Conservation (phyloP, 2,888 invertebrate genomes). For the Cotesia congregata region DNA sequence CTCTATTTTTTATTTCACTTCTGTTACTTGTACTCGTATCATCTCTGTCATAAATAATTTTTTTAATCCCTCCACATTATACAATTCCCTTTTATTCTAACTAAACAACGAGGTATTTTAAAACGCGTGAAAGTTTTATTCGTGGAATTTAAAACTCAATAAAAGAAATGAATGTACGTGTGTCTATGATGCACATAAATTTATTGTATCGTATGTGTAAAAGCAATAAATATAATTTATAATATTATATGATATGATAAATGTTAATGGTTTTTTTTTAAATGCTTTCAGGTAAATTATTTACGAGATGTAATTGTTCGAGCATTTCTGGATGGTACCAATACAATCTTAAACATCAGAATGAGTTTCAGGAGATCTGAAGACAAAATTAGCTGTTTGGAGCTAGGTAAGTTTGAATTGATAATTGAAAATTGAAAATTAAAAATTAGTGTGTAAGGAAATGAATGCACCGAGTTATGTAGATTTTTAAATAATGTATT, state of each 20-base stretch:
- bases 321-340: too few relatives aligned
- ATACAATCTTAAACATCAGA: too few relatives aligned
- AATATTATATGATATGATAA: background rate
- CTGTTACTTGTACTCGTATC: background rate
- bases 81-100: slow-evolving; percentile 11
- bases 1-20: slow-evolving; percentile 9
- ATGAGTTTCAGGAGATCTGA: too few relatives aligned
- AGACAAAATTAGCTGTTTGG: too few relatives aligned
- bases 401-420: background rate
- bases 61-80: background rate
- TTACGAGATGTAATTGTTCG: background rate
- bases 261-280: background rate
- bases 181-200: background rate
- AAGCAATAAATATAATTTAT: background rate
- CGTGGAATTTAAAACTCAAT: slow-evolving; percentile 14
- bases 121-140: slow-evolving; percentile 38
- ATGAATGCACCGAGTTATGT: background rate
- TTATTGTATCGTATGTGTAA: background rate
- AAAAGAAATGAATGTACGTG: background rate
- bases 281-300: background rate
- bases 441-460: background rate
- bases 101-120: slow-evolving; percentile 2
- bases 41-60: background rate
- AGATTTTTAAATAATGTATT: background rate
- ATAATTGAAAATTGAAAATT: background rate